Base-by-base conservation (phyloP, 2,113 vertebrate genomes). In the Chaetura pelagica region DNA sequence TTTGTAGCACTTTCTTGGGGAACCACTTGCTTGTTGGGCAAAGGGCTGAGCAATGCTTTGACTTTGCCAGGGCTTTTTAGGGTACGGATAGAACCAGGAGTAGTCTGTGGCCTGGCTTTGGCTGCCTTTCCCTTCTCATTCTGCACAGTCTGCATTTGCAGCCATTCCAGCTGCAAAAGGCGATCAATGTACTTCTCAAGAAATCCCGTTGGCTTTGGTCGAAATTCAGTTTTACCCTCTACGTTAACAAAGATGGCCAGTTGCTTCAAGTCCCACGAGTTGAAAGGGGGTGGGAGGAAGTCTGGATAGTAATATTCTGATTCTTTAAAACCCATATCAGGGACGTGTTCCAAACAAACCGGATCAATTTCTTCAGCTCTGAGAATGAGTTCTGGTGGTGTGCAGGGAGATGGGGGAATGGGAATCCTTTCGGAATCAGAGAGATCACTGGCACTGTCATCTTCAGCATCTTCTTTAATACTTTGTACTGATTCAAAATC, bases 251-350 rank as follows among this genome's bases (percentile, higher is more conserved):
- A 98, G 48, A 95, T 9, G 0, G 99, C 98, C 94, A 99, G 96
- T 23, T 99, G 98, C 57, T 94, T 97, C 58, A 99, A 94, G 94
- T 98, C 98, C 99, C 99, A 99, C 1, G 98, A 98, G 94, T 98
- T 99, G 69, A 99, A 99, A 2, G 99, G 99, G 4, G 98, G 98
- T 0, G 99, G 99, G 13, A 99, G 98, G 93, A 99, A 99, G 79
- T 99, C 99, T 1, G 98, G 98, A 84, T 99, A 99, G 57, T 92
- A 90, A 82, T 97, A 98, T 1, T 94, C 84, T 0, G 89, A 79
- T 4, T 87, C 80, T 27, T 84, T 51, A 24, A 55, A 96, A 42
- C 93, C 92, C 24, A 48, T 94, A 8, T 77, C 64, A 6, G 94
- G 78, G 19, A 80, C 71, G 1, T 97, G 97, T 26, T 98, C 96